Base-by-base conservation (phyloP, 2,888 invertebrate species). In the Cephus pulcher region DNA sequence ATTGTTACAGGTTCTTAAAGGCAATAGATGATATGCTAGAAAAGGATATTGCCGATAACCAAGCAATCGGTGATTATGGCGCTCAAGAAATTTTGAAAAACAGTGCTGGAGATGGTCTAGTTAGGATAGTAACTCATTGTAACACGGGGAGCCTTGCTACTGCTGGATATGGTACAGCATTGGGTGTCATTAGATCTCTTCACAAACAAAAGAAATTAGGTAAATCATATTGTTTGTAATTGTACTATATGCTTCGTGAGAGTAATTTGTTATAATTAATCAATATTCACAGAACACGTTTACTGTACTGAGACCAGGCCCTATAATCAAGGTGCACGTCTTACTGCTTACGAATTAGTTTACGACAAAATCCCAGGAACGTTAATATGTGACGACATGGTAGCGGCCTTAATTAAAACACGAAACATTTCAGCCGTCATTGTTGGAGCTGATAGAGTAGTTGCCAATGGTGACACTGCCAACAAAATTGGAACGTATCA, bases 141-240 rank as follows among this genome's bases (percentile, higher is more conserved):
- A 99, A 99, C 92, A 99, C 99, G 1, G 99, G 99, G 1, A 98
- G 98, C 4, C 93, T 99, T 86, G 99, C 99, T 1, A 99, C 99
- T 6, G 98, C 98, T 74, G 98, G 98, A 70, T 97, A 98, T 92
- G 99, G 99, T 33, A 99, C 99, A 30, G 99, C 99, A 15, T 93
- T 99, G 84, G 99, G 99, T 89, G 98, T 99, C 56, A 96, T 99
- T 83, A 94, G 99, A 83, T 95, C 95, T 78, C 93, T 99, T 78
- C 95, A 96, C 88, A 94, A 94, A 82, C 91, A 93, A 82, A 95
- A 95, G 87, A 94, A 94, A 91, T 93, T 97, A 87, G 96, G 96
- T 96, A 92, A 92, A 88, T 82, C 76, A 74, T 40, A 12, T 37
- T 30, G 23, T 40, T 40, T 40, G 23, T 23, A 40, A 40, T 40